A percentile compares a stretch with the other conserved stretches of the same genome.
Evolutionary conservation across 2,797 vertebrate genomes (phyloP).

Genomic region (Leptatherina wallacei): DNA sequence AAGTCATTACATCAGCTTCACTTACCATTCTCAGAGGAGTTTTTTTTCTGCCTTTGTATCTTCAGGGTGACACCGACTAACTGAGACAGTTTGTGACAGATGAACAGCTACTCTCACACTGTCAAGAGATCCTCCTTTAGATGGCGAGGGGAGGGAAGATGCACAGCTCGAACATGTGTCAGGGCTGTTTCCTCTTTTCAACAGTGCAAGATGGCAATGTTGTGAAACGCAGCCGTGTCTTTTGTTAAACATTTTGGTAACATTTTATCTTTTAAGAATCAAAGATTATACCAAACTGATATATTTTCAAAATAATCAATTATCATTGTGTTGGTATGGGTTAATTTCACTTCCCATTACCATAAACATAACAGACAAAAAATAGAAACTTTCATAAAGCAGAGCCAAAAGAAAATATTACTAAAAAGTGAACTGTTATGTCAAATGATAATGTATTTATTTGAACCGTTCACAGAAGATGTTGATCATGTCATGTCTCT

Average conservation of each 20-base stretch:
- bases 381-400: constrained; percentile 4
- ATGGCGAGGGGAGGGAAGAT: constrained; percentile 22
- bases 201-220: not conserved
- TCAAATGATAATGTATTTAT: not conserved
- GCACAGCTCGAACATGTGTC: not conserved
- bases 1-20: constrained; percentile 47
- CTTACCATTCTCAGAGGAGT: constrained; percentile 75
- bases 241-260: not conserved
- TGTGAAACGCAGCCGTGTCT: not conserved
- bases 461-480: not conserved
- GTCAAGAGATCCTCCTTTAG: constrained; percentile 49
- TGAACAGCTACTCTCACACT: constrained; percentile 49
- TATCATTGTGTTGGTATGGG: not conserved
- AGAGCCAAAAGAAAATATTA: not conserved
- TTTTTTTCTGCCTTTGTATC: constrained; percentile 37
- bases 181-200: constrained; percentile 55
- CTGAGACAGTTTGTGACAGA: constrained; percentile 52
- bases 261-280: not conserved
- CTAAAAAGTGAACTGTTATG: not conserved
- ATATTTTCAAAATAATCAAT: not conserved
- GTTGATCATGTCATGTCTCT: not conserved
- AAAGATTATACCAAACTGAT: not conserved
- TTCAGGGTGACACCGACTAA: constrained; percentile 25
- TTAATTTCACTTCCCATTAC: constrained; percentile 34
- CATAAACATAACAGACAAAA: not conserved